Evolutionary conservation across 2,113 vertebrate species (phyloP).

Genomic region (Etia nguti): DNA sequence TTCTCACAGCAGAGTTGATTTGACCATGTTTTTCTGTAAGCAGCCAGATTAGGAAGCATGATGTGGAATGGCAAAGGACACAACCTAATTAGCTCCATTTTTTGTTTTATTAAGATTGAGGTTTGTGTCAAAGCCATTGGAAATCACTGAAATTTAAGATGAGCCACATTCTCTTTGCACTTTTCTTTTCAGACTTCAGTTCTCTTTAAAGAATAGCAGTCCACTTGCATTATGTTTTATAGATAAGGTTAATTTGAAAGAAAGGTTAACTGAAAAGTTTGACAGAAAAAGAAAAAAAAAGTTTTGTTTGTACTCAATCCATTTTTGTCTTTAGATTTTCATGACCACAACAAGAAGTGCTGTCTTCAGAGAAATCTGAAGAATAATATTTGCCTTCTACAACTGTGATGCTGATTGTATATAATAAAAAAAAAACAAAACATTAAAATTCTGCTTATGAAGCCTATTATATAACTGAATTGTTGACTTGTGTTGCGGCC

Average conservation of each 20-base stretch:
- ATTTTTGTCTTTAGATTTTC: neutral
- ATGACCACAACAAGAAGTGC: neutral
- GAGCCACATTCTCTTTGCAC: conserved; percentile 44
- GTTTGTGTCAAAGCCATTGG: conserved; percentile 54
- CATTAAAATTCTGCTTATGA: neutral
- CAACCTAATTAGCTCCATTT: conserved; percentile 40
- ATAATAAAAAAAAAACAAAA: neutral
- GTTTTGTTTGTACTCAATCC: neutral
- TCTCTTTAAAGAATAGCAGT: conserved; percentile 7
- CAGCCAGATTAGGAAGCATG: conserved; percentile 12
- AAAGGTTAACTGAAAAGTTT: neutral
- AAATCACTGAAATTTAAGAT: conserved; percentile 54
- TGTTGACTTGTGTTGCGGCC: neutral
- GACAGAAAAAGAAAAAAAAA: neutral
- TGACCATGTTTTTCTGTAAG: conserved; percentile 5
- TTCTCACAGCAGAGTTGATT: neutral
- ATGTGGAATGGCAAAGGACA: conserved; percentile 21
- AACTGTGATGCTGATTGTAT: neutral
- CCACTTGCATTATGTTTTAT: neutral
- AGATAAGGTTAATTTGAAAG: neutral
- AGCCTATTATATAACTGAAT: neutral
- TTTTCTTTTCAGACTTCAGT: neutral
- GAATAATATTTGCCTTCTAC: neutral
- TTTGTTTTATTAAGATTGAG: conserved; percentile 44
- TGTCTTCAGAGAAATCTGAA: neutral